phyloP scores from a whole-genome alignment of 2,888 invertebrate genomes.

The Limenitis camilla region DNA sequence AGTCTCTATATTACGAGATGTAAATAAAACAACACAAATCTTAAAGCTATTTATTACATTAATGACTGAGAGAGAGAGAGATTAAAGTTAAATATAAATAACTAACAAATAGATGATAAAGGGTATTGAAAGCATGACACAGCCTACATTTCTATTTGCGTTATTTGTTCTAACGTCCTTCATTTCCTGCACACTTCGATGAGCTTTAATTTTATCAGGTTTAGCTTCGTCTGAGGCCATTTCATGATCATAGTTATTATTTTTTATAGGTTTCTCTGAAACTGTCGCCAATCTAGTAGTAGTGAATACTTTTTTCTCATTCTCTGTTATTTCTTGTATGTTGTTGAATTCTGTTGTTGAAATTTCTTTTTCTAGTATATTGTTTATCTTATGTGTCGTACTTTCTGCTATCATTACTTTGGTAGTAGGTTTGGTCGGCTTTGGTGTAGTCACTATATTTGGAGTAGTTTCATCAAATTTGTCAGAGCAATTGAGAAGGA shows the following conservation, averaged over 20 bases:
- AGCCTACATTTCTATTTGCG: constrained; percentile 32
- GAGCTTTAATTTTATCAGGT: constrained; percentile 53
- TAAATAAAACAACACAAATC: constrained; percentile 21
- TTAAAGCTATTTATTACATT: constrained; percentile 49
- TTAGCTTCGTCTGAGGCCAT: constrained; percentile 65
- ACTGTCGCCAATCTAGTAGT: constrained; percentile 60
- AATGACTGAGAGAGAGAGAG: constrained; percentile 58
- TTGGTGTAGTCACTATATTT: constrained; percentile 14
- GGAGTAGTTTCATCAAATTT: constrained; percentile 13
- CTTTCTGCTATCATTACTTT: constrained; percentile 3
- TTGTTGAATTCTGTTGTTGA: constrained; percentile 1
- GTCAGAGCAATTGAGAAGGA: constrained; percentile 46
- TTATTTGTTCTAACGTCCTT: constrained; percentile 28
- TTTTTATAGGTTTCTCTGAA: constrained; percentile 54
- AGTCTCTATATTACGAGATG: not conserved
- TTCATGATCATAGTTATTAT: constrained; percentile 40
- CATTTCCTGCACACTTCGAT: constrained; percentile 43
- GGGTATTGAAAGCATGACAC: constrained; percentile 33
- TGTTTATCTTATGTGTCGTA: constrained; percentile 9
- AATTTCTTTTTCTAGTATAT: constrained; percentile 1
- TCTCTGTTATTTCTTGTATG: constrained; percentile 15
- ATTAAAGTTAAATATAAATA: constrained; percentile 32
- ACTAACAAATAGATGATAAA: constrained; percentile 29
- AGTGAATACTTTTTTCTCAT: constrained; percentile 37
- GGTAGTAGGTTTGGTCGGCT: constrained; percentile 3